phyloP scores from a whole-genome alignment of 2,797 vertebrate genomes.

The Phoebastria nigripes region DNA sequence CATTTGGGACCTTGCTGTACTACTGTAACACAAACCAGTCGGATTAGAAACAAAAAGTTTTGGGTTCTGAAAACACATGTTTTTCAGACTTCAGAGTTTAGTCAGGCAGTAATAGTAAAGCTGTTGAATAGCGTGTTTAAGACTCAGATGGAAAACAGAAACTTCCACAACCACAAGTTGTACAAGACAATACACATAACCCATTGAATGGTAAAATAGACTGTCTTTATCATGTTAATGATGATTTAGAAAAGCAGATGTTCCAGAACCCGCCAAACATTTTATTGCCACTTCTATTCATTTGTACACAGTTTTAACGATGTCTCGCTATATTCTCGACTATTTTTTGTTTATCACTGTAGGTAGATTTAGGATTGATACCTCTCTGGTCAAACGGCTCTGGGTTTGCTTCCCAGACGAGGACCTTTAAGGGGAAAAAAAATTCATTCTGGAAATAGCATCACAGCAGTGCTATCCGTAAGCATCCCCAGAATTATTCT shows the following conservation, averaged over 20 bases:
- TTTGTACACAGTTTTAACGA: neutral
- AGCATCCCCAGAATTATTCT: constrained; percentile 41
- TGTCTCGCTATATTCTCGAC: neutral
- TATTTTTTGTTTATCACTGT: neutral
- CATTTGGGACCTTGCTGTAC: neutral
- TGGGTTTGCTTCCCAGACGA: neutral
- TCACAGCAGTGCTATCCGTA: neutral
- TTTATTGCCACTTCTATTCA: neutral
- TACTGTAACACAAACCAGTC: neutral
- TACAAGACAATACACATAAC: constrained; percentile 4
- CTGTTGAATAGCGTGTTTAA: constrained; percentile 22
- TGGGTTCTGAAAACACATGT: constrained; percentile 17
- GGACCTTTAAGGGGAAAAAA: neutral
- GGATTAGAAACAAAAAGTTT: constrained; percentile 9
- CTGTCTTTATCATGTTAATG: neutral
- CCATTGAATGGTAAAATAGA: neutral
- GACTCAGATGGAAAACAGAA: constrained; percentile 33
- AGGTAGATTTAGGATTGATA: neutral
- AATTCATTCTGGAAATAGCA: neutral
- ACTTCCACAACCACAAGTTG: constrained; percentile 21
- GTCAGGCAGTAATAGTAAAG: neutral
- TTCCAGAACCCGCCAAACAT: neutral
- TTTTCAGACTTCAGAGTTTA: constrained; percentile 16
- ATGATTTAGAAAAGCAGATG: constrained; percentile 18
- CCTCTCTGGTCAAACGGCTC: neutral